Evolutionary conservation across 2,888 invertebrate genomes (phyloP).

Genomic region (Drosophila affinis): DNA sequence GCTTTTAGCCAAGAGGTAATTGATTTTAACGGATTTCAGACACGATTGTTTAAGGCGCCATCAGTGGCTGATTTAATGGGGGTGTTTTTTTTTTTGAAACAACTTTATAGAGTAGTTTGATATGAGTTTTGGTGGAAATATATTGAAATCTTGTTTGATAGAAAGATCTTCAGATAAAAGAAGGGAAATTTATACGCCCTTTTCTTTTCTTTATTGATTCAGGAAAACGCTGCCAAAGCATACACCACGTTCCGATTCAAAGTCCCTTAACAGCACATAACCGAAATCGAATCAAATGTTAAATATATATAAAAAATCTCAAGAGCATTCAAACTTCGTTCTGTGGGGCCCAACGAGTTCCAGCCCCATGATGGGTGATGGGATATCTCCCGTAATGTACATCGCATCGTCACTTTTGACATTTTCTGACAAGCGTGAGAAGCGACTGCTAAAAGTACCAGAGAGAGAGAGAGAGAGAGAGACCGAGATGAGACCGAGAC

Average conservation of each 20-base stretch:
- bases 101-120: not conserved
- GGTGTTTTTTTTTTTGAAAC: not conserved
- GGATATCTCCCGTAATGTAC: constrained; percentile 39
- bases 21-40: constrained; percentile 40
- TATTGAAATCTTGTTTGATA: not conserved
- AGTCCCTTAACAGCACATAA: no score
- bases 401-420: constrained; percentile 72
- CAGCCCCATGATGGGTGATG: constrained; percentile 9
- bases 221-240: no score
- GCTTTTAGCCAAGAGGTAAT: constrained; percentile 20
- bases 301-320: no score
- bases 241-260: no score
- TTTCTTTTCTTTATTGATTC: no score
- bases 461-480: not conserved
- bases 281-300: not conserved
- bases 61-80: not conserved
- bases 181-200: no score
- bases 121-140: not conserved
- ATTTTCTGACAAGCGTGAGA: constrained; percentile 80
- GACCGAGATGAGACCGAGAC: constrained; percentile 5
- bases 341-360: not conserved
- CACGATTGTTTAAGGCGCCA: constrained; percentile 8
- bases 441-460: constrained; percentile 40
- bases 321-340: constrained; percentile 4
- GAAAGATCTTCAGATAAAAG: not conserved